phyloP scores from a whole-genome alignment of 2,888 invertebrate genomes.

The Mythimna ferrago region DNA sequence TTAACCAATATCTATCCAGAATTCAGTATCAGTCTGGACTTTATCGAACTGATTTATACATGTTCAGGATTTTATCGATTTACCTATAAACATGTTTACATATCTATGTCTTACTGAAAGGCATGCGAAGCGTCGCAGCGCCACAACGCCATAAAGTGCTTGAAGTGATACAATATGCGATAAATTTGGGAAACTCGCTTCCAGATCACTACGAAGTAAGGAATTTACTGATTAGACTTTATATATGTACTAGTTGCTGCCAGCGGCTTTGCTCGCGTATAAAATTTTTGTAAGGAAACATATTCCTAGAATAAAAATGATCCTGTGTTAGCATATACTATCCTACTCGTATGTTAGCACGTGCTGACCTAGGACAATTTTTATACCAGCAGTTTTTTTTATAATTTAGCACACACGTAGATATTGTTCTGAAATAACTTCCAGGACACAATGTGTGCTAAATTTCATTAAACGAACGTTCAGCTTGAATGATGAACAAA shows the following conservation, averaged over 20 bases:
- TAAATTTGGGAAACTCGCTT: neutral
- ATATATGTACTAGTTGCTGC: too few species aligned
- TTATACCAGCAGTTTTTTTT: too few species aligned
- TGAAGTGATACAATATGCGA: constrained; percentile 4
- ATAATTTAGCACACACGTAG: too few species aligned
- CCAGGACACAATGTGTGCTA: too few species aligned
- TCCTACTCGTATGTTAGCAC: too few species aligned
- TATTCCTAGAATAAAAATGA: too few species aligned
- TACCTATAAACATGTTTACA: neutral
- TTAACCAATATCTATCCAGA: neutral
- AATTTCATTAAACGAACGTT: neutral
- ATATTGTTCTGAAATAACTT: too few species aligned
- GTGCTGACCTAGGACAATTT: too few species aligned
- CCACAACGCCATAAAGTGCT: neutral
- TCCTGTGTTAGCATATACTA: too few species aligned
- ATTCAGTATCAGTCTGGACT: neutral
- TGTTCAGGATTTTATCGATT: neutral
- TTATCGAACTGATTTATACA: too few species aligned
- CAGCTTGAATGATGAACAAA: neutral
- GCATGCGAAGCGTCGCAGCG: neutral
- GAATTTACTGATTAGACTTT: neutral
- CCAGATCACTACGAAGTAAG: neutral
- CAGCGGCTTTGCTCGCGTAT: too few species aligned
- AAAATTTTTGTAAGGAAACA: too few species aligned
- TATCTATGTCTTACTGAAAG: neutral